Evolutionary conservation across 2,888 invertebrate genomes (phyloP), one percentile per base, ranked within the genome.

Genomic region (Amaurobius ferox): DNA sequence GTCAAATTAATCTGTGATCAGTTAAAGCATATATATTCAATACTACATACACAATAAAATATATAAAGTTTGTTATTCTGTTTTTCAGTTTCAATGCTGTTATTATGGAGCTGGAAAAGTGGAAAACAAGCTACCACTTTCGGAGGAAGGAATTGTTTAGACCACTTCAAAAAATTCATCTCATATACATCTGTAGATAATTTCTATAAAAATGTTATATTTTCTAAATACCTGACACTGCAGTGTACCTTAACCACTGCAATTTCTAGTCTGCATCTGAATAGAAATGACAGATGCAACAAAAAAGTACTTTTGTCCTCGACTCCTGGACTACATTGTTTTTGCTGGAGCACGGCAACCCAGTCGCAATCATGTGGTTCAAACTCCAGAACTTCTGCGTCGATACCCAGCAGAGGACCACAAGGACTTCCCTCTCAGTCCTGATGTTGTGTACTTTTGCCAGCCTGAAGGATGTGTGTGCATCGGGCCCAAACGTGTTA

Each of bases 391-490:
- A 92, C 93, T 99, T 76, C 93, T 99, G 78, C 94, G 98, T 26
- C 94, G 97, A n/a, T 99, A 98, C 92, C 98, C 98, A 0, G 94
- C 97, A 29, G 96, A 97, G 89, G 97, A 98, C 92, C 98, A 98
- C 92, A 90, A 91, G 74, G 99, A 99, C 92, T 99, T 99, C 91
- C 96, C 97, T 0, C 93, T 99, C 90, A 98, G 99, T 0, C 93
- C 97, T 66, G 66, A 66, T 66, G 66, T 66, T 35, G 98, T 99
- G 30, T 99, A 98, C 92, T 99, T 99, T 93, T 99, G 99, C 91
- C 99, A 99, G 92, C 99, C 99, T 0, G 99, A 99, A 92, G 99
- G 99, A 78, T 99, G 99, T 91, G 95, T 93, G 74, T 93, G 92
- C 88, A 96, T 97, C 87, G 97, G 97, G 16, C 97, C 97, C 7